Evolutionary conservation across 2,888 invertebrate genomes (phyloP).

Genomic region (Conchocele bisecta): DNA sequence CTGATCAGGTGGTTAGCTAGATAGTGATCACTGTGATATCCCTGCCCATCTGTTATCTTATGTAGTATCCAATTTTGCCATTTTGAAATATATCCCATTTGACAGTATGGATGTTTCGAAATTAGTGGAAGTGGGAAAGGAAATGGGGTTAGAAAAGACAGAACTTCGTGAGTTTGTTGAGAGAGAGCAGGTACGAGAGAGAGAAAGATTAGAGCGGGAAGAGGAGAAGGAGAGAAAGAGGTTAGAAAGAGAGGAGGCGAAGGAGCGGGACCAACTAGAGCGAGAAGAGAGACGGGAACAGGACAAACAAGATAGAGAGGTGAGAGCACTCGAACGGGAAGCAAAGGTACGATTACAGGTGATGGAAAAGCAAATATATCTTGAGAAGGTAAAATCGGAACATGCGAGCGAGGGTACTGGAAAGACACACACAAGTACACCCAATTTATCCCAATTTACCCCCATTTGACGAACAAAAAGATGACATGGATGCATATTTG

Average conservation of each 20-base stretch:
- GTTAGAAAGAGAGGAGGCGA: background rate
- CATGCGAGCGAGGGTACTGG: background rate
- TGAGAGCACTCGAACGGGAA: slow-evolving; percentile 1
- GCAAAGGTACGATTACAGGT: background rate
- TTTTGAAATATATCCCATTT: too few species aligned
- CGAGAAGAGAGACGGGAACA: background rate
- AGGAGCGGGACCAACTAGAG: background rate
- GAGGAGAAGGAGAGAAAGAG: slow-evolving; percentile 1
- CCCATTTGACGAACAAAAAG: slow-evolving; percentile 2
- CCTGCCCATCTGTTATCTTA: too few species aligned
- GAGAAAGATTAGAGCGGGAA: too few species aligned
- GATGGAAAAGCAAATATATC: background rate
- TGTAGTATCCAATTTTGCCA: too few species aligned
- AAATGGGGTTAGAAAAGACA: background rate
- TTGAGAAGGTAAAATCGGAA: background rate
- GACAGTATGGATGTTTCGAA: background rate
- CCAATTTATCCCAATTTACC: slow-evolving; percentile 11
- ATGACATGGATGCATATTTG: slow-evolving; percentile 15
- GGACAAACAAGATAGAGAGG: background rate
- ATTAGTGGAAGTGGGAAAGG: background rate
- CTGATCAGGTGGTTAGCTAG: too few species aligned
- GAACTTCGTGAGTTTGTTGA: background rate
- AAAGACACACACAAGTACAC: background rate
- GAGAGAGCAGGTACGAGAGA: background rate
- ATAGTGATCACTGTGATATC: too few species aligned